Evolutionary conservation across 2,888 invertebrate genomes (phyloP).

Genomic region (Melolontha melolontha): DNA sequence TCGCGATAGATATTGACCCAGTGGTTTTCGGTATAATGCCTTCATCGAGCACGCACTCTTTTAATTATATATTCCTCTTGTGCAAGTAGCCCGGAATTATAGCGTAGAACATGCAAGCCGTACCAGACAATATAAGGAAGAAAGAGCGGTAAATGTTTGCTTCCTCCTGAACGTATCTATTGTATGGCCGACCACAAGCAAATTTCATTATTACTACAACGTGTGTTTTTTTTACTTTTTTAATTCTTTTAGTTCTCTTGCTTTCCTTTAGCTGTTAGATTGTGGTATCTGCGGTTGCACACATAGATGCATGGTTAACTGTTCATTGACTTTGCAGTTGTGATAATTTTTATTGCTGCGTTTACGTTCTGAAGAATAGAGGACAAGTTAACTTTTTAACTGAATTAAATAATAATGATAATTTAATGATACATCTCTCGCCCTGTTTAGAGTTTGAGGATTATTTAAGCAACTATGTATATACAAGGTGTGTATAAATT

Average conservation of each 20-base stretch:
- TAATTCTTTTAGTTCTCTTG: not conserved
- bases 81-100: conserved; percentile 39
- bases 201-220: conserved; percentile 33
- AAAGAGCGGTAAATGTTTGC: conserved; percentile 21
- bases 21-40: conserved; percentile 54
- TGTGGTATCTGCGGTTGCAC: conserved; percentile 33
- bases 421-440: too few species aligned
- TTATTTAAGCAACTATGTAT: too few species aligned
- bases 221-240: conserved; percentile 20
- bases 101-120: conserved; percentile 39
- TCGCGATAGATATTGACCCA: conserved; percentile 55
- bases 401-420: too few species aligned
- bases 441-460: too few species aligned
- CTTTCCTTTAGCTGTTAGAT: conserved; percentile 21
- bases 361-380: not conserved
- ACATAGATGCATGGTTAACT: conserved; percentile 32
- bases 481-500: too few species aligned
- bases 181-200: conserved; percentile 32
- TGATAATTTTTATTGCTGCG: conserved; percentile 22
- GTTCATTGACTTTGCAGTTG: conserved; percentile 28
- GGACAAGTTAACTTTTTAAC: not conserved
- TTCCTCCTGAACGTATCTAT: conserved; percentile 13
- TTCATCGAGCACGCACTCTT: conserved; percentile 55
- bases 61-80: conserved; percentile 52
- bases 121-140: conserved; percentile 34